Percentiles rank a stretch among this genome's conserved stretches.
These are phyloP conservation scores for Lynx canadensis DNA, from an alignment of 2,113 vertebrate species.

Conservation along the genomic window DNA sequence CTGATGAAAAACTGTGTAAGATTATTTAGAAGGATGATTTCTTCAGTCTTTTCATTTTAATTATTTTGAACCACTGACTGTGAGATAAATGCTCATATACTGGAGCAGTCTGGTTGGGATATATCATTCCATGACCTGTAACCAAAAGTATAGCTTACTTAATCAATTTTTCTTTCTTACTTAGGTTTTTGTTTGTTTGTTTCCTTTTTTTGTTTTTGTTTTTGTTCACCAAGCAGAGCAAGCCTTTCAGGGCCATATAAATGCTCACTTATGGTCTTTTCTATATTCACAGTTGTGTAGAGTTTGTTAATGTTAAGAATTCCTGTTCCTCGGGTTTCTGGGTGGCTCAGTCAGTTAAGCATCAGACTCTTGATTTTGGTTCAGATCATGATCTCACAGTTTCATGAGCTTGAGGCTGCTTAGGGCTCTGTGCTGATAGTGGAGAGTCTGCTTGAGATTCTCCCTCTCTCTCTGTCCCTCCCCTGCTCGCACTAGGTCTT, in stretches of 20 bases:
- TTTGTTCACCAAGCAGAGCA: background rate
- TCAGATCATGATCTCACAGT: too few species aligned
- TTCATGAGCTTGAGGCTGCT: too few species aligned
- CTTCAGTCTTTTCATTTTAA: background rate
- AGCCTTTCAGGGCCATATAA: background rate
- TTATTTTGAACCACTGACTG: background rate
- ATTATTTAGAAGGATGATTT: background rate
- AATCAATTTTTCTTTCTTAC: background rate
- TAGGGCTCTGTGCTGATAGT: too few species aligned
- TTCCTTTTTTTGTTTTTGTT: background rate
- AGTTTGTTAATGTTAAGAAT: background rate
- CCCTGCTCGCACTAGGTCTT: too few species aligned
- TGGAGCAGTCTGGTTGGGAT: background rate
- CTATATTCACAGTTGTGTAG: background rate
- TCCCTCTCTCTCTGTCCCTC: too few species aligned
- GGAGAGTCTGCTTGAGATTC: too few species aligned
- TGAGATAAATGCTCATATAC: background rate
- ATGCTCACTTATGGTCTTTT: background rate
- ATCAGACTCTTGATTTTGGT: too few species aligned
- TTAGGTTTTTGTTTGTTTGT: background rate
- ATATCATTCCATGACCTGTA: background rate
- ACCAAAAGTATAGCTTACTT: background rate
- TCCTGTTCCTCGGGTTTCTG: background rate
- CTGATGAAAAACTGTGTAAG: background rate
- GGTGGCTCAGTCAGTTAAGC: too few species aligned